Conservation (phyloP, 2,888 invertebrate genomes). For the Cerastis rubricosa region DNA sequence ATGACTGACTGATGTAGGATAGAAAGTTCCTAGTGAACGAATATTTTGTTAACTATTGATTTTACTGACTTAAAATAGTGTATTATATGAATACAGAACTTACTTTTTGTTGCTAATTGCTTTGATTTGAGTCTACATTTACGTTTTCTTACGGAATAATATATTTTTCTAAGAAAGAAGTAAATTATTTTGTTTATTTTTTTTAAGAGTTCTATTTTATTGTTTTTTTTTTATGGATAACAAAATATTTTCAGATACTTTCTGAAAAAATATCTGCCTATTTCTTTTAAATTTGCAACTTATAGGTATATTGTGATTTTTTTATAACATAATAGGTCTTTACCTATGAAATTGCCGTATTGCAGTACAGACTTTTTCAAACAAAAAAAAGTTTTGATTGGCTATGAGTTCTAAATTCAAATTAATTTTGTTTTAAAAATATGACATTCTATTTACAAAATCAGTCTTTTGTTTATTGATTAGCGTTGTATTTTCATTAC, state of each 20-base stretch:
- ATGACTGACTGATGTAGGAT: too few species aligned
- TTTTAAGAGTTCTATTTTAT: neutral
- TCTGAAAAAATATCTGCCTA: neutral
- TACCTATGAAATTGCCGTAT: too few species aligned
- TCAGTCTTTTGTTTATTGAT: too few species aligned
- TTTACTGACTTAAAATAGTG: neutral
- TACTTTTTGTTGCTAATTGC: neutral
- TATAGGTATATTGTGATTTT: neutral
- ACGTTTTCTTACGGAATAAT: neutral
- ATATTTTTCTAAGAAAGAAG: neutral
- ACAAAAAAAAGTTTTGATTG: too few species aligned
- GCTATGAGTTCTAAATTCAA: too few species aligned
- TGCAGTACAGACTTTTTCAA: too few species aligned
- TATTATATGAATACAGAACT: neutral
- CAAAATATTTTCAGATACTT: too few species aligned
- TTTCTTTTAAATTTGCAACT: neutral
- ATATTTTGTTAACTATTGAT: neutral
- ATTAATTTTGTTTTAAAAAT: too few species aligned
- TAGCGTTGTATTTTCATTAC: too few species aligned
- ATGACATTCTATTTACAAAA: too few species aligned
- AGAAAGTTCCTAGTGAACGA: too few species aligned
- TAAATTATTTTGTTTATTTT: neutral
- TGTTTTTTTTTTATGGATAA: neutral
- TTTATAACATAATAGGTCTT: too few species aligned
- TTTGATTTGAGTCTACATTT: slow-evolving; percentile 1